These are phyloP conservation scores for Melanostoma scalare DNA, from an alignment of 2,888 invertebrate genomes.

Conservation along the genomic window DNA sequence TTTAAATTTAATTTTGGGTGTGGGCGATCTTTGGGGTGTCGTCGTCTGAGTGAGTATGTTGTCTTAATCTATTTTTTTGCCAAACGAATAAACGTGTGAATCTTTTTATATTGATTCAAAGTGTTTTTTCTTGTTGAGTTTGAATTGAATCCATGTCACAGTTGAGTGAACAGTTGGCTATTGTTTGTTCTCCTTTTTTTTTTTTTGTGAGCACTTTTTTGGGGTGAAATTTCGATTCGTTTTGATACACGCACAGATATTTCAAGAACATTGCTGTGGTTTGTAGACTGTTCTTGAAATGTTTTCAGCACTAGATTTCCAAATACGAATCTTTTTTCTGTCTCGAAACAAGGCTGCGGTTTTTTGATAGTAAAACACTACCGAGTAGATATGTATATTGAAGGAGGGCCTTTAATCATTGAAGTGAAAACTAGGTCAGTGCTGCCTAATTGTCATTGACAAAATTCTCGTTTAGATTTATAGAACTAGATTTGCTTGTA, in stretches of 20 bases:
- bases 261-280: background rate
- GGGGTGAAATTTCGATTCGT: conserved; percentile 4
- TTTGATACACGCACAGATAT: too few species aligned
- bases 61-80: background rate
- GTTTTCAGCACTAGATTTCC: background rate
- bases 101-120: conserved; percentile 15
- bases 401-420: too few species aligned
- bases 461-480: too few species aligned
- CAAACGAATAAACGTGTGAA: background rate
- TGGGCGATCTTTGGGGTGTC: background rate
- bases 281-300: background rate
- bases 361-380: too few species aligned
- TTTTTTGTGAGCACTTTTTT: conserved; percentile 5
- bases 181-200: conserved; percentile 17
- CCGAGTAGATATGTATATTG: too few species aligned
- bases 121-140: conserved; percentile 3
- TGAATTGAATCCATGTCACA: conserved; percentile 54
- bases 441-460: too few species aligned
- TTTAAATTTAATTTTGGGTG: background rate
- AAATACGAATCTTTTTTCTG: background rate
- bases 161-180: conserved; percentile 51
- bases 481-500: too few species aligned
- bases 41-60: background rate
- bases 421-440: too few species aligned
- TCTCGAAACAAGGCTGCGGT: too few species aligned